phyloP scores from a whole-genome alignment of 2,888 invertebrate genomes.

The Ichneumoninae sp. region DNA sequence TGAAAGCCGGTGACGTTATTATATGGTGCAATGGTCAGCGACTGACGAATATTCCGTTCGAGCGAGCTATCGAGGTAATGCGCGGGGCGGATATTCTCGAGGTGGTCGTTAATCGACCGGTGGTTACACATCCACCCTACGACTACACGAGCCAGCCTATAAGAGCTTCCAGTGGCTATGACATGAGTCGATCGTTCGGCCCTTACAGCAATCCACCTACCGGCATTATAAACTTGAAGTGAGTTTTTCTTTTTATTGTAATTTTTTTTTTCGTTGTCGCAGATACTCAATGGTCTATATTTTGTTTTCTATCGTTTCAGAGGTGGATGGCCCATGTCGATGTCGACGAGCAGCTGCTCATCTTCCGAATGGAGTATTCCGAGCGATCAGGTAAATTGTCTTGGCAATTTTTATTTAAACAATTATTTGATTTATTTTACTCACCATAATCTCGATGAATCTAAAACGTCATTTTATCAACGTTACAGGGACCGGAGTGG shows the following conservation, averaged over 20 bases:
- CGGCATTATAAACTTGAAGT: slow-evolving; percentile 63
- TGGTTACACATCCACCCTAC: slow-evolving; percentile 73
- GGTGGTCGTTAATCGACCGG: slow-evolving; percentile 86
- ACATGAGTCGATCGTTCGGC: slow-evolving; percentile 69
- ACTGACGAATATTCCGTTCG: slow-evolving; percentile 82
- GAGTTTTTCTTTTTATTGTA: slow-evolving; percentile 13
- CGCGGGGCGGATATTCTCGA: slow-evolving; percentile 81
- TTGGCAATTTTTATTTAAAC: slow-evolving; percentile 23
- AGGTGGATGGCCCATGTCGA: slow-evolving; percentile 80
- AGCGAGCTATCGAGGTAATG: slow-evolving; percentile 82
- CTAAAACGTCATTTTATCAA: background rate
- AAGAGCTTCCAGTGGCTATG: slow-evolving; percentile 82
- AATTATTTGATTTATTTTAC: background rate
- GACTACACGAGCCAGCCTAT: slow-evolving; percentile 78
- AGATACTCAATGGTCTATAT: slow-evolving; percentile 16
- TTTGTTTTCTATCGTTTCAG: slow-evolving; percentile 67
- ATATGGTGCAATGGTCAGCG: slow-evolving; percentile 92
- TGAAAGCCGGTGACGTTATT: slow-evolving; percentile 96
- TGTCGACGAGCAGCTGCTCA: slow-evolving; percentile 80
- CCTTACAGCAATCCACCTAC: slow-evolving; percentile 60
- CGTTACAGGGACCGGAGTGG: slow-evolving; percentile 79
- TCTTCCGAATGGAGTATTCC: slow-evolving; percentile 81
- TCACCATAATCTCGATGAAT: too few relatives aligned
- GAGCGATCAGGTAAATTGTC: slow-evolving; percentile 78
- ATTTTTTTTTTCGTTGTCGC: slow-evolving; percentile 1